Conservation (phyloP, 2,113 vertebrate species). For the Notiomystis cincta region DNA sequence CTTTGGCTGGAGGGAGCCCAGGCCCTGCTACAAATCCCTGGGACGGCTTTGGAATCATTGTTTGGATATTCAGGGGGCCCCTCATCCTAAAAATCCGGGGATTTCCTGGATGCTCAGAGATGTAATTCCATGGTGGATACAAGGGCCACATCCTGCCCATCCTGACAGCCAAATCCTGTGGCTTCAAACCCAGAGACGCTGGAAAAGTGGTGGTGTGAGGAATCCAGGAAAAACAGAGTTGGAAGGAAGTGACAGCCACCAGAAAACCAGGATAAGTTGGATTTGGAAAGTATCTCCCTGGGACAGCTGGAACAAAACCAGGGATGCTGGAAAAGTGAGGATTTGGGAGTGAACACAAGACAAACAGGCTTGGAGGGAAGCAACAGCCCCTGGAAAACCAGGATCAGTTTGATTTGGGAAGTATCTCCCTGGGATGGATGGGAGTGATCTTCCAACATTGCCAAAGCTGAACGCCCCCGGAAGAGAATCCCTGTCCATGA, state of each 20-base stretch:
- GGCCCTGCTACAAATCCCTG: accelerated
- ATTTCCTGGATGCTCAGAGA: not conserved
- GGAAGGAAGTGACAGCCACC: not conserved
- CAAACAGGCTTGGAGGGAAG: not conserved
- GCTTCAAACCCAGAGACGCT: not conserved
- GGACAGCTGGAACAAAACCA: not conserved
- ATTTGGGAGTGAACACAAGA: not conserved
- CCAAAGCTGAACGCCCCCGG: not conserved
- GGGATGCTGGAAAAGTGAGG: not conserved
- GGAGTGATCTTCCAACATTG: not conserved
- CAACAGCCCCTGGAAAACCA: not conserved
- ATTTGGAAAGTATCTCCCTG: not conserved
- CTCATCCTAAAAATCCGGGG: not conserved
- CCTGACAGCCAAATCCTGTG: accelerated
- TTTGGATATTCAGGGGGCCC: not conserved
- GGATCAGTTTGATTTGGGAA: not conserved
- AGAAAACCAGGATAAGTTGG: not conserved
- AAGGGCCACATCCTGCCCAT: accelerated
- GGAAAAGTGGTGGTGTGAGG: not conserved
- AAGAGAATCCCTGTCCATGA: not conserved
- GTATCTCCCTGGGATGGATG: too few species aligned
- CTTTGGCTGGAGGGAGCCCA: not conserved
- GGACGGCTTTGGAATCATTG: not conserved
- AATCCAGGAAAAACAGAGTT: not conserved
- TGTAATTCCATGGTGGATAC: not conserved